These are phyloP conservation scores for Falcaria lacertinaria DNA, from an alignment of 2,888 invertebrate genomes.

Conservation along the genomic window DNA sequence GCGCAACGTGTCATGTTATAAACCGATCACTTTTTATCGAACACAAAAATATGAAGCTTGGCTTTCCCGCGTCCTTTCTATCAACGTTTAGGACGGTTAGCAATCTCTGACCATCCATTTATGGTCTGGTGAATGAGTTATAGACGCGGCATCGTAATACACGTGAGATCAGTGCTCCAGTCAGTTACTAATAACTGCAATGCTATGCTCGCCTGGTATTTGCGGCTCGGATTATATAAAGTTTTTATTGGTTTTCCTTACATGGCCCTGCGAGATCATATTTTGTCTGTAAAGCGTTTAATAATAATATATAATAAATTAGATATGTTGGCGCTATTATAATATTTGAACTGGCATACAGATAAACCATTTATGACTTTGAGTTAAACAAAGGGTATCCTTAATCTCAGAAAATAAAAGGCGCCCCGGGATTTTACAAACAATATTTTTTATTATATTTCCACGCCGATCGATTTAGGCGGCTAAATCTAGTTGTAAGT, in stretches of 20 bases:
- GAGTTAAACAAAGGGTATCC: no score
- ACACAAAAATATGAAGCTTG: conserved; percentile 46
- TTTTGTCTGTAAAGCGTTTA: background rate
- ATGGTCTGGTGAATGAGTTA: conserved; percentile 58
- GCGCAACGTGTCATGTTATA: conserved; percentile 16
- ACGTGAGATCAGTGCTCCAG: background rate
- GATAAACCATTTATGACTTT: no score
- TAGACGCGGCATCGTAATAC: conserved; percentile 18
- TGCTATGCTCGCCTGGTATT: background rate
- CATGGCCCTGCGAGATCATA: background rate
- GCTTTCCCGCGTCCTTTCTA: conserved; percentile 45
- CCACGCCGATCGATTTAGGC: no score
- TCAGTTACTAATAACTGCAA: conserved; percentile 3
- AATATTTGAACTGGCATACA: no score
- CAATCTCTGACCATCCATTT: conserved; percentile 40
- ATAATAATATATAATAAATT: no score
- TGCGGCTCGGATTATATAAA: background rate
- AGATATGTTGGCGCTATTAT: no score
- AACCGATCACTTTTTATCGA: conserved; percentile 34
- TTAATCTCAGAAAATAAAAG: no score
- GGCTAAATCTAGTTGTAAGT: no score
- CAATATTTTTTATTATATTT: no score
- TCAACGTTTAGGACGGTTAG: conserved; percentile 18
- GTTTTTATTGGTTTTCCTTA: background rate
- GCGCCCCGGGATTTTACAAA: no score